Evolutionary conservation across 2,113 vertebrate genomes (phyloP), one percentile per base, ranked within the genome.

Genomic region (Manacus vitellinus): DNA sequence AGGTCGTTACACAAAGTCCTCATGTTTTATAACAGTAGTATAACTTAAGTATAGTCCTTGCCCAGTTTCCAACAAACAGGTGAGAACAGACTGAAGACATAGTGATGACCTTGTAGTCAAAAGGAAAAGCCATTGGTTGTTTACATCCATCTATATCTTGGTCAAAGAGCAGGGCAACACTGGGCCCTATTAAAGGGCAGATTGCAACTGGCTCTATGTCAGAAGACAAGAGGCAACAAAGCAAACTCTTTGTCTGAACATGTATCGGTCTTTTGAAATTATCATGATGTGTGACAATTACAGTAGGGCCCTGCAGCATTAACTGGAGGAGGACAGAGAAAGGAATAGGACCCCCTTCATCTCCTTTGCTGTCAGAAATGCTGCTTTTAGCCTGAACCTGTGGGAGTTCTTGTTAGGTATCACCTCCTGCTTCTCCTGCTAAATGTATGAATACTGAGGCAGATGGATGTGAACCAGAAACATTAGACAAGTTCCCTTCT

Each of bases 261-360:
- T 4, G 28, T 18, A 33, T 46, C 16, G 8, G 6, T 43, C 18
- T 83, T 51, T 58, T 10, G 20, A 89, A 81, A n/a, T 24, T 37
- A 72, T 2, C 28, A 8, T 0, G 0, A 14, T 18, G 61, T 46
- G 30, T 75, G 63, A 56, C 0, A 1, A 13, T 43, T 47, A 22
- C 24, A 37, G 71, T 21, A 39, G 3, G 37, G 22, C 13, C 30
- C 33, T 3, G 1, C 35, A 59, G 28, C 8, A 3, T 19, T 52
- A 72, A 20, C 19, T 43, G 23, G 8, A 58, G 17, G 44, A 79
- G 65, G 24, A 54, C 19, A 56, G 30, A 70, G 30, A 61, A 79
- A 88, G 27, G 44, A 83, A 58, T 4, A 0, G 0, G 72, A 91
- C 5, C 1, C 22, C 41, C 7, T 82, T 16, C 3, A 2, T 35